Evolutionary conservation across 2,797 vertebrate genomes (phyloP), one percentile per base, ranked within the genome.

Genomic region (Falco peregrinus): DNA sequence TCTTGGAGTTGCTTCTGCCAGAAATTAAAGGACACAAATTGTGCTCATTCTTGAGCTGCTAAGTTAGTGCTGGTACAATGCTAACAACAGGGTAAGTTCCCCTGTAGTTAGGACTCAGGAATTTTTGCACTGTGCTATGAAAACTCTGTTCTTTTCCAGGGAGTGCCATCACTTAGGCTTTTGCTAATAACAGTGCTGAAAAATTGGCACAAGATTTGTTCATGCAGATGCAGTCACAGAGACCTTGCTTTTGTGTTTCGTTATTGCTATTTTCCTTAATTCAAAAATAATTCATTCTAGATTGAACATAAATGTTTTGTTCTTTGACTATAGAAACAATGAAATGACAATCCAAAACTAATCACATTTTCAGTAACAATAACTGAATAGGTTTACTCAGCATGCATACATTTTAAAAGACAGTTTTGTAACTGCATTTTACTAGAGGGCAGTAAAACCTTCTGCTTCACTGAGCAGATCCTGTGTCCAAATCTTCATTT

Each of bases 371-470:
- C 83, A 82, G 92, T 59, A 89, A 70, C 85, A 78, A 93, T 71
- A 91, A 86, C 74, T 86, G 92, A 87, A 93, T 81, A 80, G 69
- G 54, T 90, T 91, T 92, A 91, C 84, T 94, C 84, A 88, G 84
- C 89, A 87, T 85, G 86, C 73, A 89, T 63, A 54, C 80, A 91
- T 93, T 97, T 86, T 86, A 89, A 90, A 80, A 96, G 93, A 91
- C 48, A 76, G 84, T 88, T 91, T 96, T 1, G 56, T 96, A 94
- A 95, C 82, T 59, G 35, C 60, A 67, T 83, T 95, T 97, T 98
- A 96, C 96, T 97, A 97, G 96, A 97, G 97, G 97, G 96, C 96
- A 96, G 95, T 96, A 97, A 97, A 97, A 94, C 73, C 95, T 96
- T 96, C 79, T 90, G 89, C 74, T 91, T 92, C 50, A 64, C 75